Base-by-base conservation (phyloP, 2,113 vertebrate species). In the Hylia prasina region DNA sequence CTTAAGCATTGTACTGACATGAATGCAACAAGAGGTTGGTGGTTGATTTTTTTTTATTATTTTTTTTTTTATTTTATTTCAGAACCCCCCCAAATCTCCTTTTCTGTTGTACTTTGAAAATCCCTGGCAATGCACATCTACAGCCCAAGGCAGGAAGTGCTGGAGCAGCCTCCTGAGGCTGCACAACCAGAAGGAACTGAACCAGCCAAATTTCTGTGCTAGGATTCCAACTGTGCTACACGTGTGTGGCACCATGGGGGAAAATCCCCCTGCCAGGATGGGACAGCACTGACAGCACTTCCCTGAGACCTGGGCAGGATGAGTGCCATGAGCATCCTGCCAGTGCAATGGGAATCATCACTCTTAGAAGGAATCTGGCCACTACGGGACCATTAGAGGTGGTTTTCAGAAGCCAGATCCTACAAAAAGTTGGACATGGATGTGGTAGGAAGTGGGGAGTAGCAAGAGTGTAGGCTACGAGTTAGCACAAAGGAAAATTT, bases 271-370 rank as follows among this genome's bases (percentile, higher is more conserved):
- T 35, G 37, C 27, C 13, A 37, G 68, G 63, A 66, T 39, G 25
- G 23, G 31, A 44, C 1, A 37, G 42, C 47, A 83, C 42, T 27
- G 47, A 7, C 25, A 71, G 61, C 15, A 35, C 35, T 48, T 58
- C 45, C 17, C 68, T 40, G n/a, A 76, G 63, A 21, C 7, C 16
- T 53, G 24, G n/a, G 42, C 42, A 86, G 66, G 81, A 51, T 9
- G 15, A 75, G 23, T 2, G 1, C 20, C 13, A 45, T 2, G 24
- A 69, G 40, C 3, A 1, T 35, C 30, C 51, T 65, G 37, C 13
- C 1, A 4, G 6, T 7, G 11, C 0, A 2, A 20, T n/a, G 16
- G 28, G 12, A 11, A 33, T 57, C 47, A 82, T 10, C 25, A 53
- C 51, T 33, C 24, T 6, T 3, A 31, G 48, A 91, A 56, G n/a